phyloP scores from a whole-genome alignment of 2,888 invertebrate species.

The Digitonthophagus gazella region DNA sequence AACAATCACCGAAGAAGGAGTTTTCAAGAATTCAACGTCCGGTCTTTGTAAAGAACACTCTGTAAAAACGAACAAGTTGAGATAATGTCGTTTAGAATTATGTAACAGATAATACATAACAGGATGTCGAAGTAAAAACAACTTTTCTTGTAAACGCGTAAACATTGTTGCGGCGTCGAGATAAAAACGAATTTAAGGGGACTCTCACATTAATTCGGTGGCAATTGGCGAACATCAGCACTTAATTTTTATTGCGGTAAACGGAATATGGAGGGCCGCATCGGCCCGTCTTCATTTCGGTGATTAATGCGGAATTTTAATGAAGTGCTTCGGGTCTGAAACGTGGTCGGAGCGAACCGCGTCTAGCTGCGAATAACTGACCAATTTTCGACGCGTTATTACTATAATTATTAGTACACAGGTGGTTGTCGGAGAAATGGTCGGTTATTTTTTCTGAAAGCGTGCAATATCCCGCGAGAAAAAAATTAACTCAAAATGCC shows the following conservation, averaged over 20 bases:
- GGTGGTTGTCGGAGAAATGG: not conserved
- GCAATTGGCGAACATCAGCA: not conserved
- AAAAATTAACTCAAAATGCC: not conserved
- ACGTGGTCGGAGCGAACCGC: not conserved
- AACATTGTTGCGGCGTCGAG: not conserved
- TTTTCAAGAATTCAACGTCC: constrained; percentile 54
- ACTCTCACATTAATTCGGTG: not conserved
- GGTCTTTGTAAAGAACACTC: constrained; percentile 22
- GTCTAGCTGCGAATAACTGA: not conserved
- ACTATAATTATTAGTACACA: not conserved
- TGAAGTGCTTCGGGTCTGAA: not conserved
- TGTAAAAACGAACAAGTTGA: constrained; percentile 13
- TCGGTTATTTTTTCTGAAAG: not conserved
- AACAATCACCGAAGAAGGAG: constrained; percentile 55
- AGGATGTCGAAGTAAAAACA: no score
- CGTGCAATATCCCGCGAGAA: not conserved
- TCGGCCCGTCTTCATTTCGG: not conserved
- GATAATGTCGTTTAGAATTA: not conserved
- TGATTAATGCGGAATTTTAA: not conserved
- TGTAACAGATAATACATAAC: not conserved
- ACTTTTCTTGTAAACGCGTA: no score
- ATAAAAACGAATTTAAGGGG: not conserved
- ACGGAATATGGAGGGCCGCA: not conserved
- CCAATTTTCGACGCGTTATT: not conserved
- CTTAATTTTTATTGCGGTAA: not conserved